phyloP scores from a whole-genome alignment of 2,888 invertebrate genomes.

The Metacarcinus magister region DNA sequence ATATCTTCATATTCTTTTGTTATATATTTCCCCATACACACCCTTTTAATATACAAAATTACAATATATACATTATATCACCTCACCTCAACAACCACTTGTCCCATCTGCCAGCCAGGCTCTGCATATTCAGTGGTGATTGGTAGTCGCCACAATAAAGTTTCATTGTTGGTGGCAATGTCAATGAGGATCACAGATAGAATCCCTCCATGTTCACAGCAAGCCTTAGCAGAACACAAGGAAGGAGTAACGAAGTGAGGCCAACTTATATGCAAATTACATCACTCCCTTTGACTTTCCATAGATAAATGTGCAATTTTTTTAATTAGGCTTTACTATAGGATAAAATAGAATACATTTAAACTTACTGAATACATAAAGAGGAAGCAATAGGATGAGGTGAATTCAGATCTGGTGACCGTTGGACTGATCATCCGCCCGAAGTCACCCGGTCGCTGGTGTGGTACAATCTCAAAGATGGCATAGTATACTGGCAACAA shows the following conservation, averaged over 20 bases:
- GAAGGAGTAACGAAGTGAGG: neutral
- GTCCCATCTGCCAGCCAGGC: constrained; percentile 26
- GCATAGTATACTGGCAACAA: constrained; percentile 65
- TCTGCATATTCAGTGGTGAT: constrained; percentile 51
- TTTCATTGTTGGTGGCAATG: neutral
- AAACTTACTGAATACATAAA: constrained; percentile 75
- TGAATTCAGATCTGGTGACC: neutral
- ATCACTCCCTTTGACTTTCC: neutral
- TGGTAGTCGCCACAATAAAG: neutral
- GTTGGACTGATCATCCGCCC: constrained; percentile 69
- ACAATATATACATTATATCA: neutral
- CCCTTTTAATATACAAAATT: too few species aligned
- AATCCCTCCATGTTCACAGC: constrained; percentile 63
- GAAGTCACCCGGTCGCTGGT: constrained; percentile 43
- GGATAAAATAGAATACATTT: too few species aligned
- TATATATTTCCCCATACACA: too few species aligned
- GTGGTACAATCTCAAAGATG: constrained; percentile 72
- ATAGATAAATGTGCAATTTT: neutral
- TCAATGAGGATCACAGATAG: constrained; percentile 17
- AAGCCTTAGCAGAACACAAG: neutral
- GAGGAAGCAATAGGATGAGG: neutral
- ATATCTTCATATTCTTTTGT: too few species aligned
- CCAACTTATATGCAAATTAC: neutral
- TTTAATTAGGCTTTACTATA: neutral
- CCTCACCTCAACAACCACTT: constrained; percentile 47